These are phyloP conservation scores for Aphidius ervi DNA, from an alignment of 1,140 invertebrate genomes.

Conservation along the genomic window DNA sequence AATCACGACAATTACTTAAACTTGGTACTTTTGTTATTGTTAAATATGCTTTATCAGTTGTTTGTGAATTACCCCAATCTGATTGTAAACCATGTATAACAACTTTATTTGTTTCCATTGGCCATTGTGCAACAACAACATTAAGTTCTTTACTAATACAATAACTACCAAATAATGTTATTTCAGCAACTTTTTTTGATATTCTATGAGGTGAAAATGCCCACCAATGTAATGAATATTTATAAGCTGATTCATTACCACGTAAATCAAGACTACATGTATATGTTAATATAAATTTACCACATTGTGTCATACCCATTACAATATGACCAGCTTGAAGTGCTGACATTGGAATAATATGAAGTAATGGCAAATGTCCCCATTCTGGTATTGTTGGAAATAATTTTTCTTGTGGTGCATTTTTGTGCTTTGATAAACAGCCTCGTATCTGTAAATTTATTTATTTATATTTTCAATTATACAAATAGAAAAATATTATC, in stretches of 20 bases:
- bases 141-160: constrained; percentile 60
- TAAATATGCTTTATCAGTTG: constrained; percentile 55
- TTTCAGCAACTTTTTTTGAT: constrained; percentile 63
- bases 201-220: constrained; percentile 60
- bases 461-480: no score
- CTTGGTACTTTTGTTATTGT: constrained; percentile 60
- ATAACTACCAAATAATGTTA: constrained; percentile 65
- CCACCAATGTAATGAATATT: constrained; percentile 71
- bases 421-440: constrained; percentile 43
- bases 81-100: constrained; percentile 61
- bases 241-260: constrained; percentile 48
- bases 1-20: constrained; percentile 59
- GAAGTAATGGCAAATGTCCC: constrained; percentile 43
- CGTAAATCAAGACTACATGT: constrained; percentile 61
- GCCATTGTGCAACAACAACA: constrained; percentile 69
- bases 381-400: constrained; percentile 47
- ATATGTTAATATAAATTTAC: constrained; percentile 87
- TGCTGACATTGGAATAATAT: constrained; percentile 49
- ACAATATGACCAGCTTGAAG: constrained; percentile 69
- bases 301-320: constrained; percentile 90
- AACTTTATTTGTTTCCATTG: constrained; percentile 60
- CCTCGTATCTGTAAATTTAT: constrained; percentile 41
- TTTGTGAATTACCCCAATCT: constrained; percentile 42
- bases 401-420: constrained; percentile 48
- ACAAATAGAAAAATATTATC: no score